Base-by-base conservation (phyloP, 2,888 invertebrate genomes). In the Hypolimnas misippus region DNA sequence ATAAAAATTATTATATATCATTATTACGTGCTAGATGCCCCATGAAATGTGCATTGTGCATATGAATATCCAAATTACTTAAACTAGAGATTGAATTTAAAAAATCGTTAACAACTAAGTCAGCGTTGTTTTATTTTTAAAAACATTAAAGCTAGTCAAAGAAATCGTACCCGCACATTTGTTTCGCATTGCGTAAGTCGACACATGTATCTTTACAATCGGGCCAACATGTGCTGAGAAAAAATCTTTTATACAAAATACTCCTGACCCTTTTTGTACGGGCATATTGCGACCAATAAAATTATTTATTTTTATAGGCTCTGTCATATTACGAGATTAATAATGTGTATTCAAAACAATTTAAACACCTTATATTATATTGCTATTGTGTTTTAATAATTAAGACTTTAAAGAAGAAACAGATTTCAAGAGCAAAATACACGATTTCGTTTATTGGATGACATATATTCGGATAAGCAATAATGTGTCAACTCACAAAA, bases 111-210 rank as follows among this genome's bases (percentile, higher is more conserved):
- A n/a, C n/a, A n/a, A n/a, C n/a, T 25, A 25, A 33, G 7, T 7
- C 7, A 8, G 10, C 10, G 7, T 33, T 33, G 7, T 33, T 33
- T 33, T 33, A 8, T 33, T 38, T n/a, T 38, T n/a, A 38, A 4
- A 38, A 12, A n/a, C 35, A 12, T n/a, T 38, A 49, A 57, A 40
- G 35, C 17, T 56, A 56, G 25, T 25, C 42, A 16, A 44, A 73
- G 77, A 83, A 85, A 82, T 78, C 78, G 71, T 77, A 82, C 21
- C 14, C 38, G 6, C 19, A 61, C 61, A 84, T 83, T 81, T 84
- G 84, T 77, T 70, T 64, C 66, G 68, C 70, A 72, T 81, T 82
- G 75, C 78, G 74, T 70, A 77, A 78, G 65, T 64, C n/a, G 17
- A 46, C 38, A 70, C 70, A 70, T 70, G 65, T 65, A 63, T 44